A percentile compares a stretch with the other conserved stretches of the same genome.
Evolutionary conservation across 2,113 vertebrate species (phyloP).

Genomic region (Cinclus cinclus): DNA sequence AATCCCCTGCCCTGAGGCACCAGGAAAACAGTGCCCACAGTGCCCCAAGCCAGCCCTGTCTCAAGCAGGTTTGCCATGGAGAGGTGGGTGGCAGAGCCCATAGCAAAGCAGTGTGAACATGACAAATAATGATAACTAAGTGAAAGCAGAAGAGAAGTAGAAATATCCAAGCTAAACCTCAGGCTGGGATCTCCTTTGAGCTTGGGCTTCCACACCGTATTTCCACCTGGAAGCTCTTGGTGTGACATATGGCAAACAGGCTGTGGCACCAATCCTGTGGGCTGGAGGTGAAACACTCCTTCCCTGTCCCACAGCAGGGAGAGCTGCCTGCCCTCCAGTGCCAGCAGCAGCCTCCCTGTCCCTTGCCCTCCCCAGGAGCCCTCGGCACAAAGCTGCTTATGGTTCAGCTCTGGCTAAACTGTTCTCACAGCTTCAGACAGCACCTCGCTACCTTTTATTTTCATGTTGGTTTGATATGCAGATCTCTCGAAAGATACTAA

Average conservation of each 20-base stretch:
- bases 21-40: not conserved
- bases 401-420: not conserved
- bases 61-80: not conserved
- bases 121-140: not conserved
- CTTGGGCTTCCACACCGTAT: not conserved
- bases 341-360: not conserved
- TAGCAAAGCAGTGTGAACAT: not conserved
- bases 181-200: not conserved
- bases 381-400: not conserved
- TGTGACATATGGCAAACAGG: not conserved
- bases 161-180: not conserved
- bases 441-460: not conserved
- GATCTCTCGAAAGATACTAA: not conserved
- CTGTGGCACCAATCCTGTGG: not conserved
- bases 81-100: not conserved
- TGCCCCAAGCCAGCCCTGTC: not conserved
- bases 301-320: not conserved
- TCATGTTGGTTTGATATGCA: not conserved
- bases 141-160: not conserved
- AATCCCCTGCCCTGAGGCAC: not conserved
- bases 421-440: not conserved
- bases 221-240: not conserved
- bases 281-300: not conserved
- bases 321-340: not conserved
- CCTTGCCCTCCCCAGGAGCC: not conserved